Evolutionary conservation across 2,888 invertebrate species (phyloP).

Genomic region (Himalopsyche kuldschensis): DNA sequence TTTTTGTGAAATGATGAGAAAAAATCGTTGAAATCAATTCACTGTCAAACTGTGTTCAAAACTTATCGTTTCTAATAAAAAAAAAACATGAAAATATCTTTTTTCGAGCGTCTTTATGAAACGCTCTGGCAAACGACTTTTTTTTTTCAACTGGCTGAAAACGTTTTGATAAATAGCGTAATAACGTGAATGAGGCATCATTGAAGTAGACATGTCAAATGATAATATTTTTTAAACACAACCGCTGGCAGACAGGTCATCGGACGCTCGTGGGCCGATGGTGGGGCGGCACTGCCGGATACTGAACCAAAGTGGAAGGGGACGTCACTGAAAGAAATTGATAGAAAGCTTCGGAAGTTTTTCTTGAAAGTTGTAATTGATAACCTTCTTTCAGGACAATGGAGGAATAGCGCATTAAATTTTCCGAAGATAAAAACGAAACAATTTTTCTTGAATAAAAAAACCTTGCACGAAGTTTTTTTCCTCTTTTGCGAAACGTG

Average conservation of each 20-base stretch:
- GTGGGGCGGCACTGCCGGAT: not conserved
- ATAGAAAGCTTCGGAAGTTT: not conserved
- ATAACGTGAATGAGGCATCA: not conserved
- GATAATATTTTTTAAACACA: not conserved
- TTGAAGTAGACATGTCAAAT: not conserved
- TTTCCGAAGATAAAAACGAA: not conserved
- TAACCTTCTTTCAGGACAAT: not conserved
- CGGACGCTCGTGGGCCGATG: not conserved
- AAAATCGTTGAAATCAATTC: not conserved
- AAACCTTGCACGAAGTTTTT: not conserved
- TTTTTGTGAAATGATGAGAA: too few relatives aligned
- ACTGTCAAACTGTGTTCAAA: not conserved
- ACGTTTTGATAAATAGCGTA: not conserved
- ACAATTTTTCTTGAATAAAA: not conserved
- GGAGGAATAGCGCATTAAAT: not conserved
- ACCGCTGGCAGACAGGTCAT: not conserved
- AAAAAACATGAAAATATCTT: not conserved
- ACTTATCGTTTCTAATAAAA: not conserved
- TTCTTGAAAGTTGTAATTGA: not conserved
- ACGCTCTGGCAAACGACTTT: not conserved
- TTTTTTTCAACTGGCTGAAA: not conserved
- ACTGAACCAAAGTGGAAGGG: not conserved
- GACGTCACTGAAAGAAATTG: not conserved
- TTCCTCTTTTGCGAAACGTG: too few relatives aligned
- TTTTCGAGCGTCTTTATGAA: not conserved